These are phyloP conservation scores for Drosophila ficusphila DNA, from an alignment of 1,140 invertebrate species.

Conservation along the genomic window DNA sequence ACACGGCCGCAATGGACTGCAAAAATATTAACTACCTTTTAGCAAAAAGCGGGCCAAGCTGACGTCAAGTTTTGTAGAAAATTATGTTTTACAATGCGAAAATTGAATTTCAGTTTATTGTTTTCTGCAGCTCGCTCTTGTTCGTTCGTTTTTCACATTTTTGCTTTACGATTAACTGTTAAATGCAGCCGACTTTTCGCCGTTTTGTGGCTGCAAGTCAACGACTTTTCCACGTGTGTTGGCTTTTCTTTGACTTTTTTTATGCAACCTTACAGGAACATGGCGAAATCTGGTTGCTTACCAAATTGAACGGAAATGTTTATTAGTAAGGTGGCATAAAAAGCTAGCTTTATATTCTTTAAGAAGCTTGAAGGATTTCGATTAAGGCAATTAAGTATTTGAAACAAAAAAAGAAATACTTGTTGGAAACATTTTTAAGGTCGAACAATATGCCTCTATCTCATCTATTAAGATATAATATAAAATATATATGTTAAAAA, in stretches of 20 bases:
- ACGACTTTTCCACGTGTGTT: conserved; percentile 36
- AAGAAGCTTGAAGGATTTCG: neutral
- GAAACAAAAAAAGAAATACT: too few relatives aligned
- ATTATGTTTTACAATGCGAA: conserved; percentile 74
- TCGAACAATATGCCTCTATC: too few relatives aligned
- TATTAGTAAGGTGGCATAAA: neutral
- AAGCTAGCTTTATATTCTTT: neutral
- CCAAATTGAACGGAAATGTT: conserved; percentile 45
- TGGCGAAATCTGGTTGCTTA: conserved; percentile 7
- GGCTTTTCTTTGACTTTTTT: neutral
- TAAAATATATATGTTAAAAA: too few relatives aligned
- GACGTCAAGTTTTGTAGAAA: conserved; percentile 65
- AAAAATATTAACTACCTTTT: conserved; percentile 62
- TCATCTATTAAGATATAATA: too few relatives aligned
- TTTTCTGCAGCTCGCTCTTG: conserved; percentile 35
- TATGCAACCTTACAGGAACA: conserved; percentile 13
- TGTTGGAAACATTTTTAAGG: too few relatives aligned
- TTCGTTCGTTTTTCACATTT: conserved; percentile 11
- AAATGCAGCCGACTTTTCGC: conserved; percentile 47
- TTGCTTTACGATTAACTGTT: conserved; percentile 62
- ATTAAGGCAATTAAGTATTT: neutral
- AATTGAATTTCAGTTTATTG: conserved; percentile 71
- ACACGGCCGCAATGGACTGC: conserved; percentile 43
- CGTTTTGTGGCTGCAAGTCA: conserved; percentile 43
- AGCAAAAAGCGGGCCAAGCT: conserved; percentile 60